Evolutionary conservation across 2,113 vertebrate genomes (phyloP).

Genomic region (Porphyrio hochstetteri): DNA sequence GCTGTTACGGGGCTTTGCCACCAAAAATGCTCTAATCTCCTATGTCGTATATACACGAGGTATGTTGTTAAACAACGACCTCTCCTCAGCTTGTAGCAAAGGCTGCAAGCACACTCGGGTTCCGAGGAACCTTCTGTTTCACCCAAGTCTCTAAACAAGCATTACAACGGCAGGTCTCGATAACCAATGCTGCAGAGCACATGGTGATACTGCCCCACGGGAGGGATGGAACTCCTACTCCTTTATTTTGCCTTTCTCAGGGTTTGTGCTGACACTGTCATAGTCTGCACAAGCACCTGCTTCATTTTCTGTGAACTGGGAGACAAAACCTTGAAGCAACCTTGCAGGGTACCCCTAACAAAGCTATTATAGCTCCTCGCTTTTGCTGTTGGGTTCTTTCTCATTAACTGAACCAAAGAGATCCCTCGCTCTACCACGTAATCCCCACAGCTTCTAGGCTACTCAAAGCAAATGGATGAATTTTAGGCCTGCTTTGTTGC

Average conservation of each 20-base stretch:
- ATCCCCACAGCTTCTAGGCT: background rate
- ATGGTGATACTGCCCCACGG: accelerated
- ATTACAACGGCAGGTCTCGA: accelerated
- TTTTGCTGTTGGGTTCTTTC: accelerated
- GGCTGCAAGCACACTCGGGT: too few species aligned
- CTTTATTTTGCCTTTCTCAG: background rate
- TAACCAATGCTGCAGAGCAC: background rate
- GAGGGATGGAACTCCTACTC: background rate
- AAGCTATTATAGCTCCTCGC: background rate
- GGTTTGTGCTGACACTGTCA: background rate
- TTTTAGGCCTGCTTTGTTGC: background rate
- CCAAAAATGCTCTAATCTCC: background rate
- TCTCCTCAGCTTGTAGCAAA: background rate
- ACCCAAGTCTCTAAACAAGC: too few species aligned
- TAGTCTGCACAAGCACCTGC: background rate
- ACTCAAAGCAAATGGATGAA: background rate
- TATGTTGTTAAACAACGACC: accelerated
- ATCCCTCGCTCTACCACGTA: background rate
- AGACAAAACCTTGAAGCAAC: background rate
- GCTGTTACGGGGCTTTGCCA: accelerated
- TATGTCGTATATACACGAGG: too few species aligned
- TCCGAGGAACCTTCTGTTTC: background rate
- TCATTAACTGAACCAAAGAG: background rate
- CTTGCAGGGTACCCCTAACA: accelerated
- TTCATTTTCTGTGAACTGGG: background rate